Conservation (phyloP, 2,888 invertebrate genomes). For the Crematogaster levior region DNA sequence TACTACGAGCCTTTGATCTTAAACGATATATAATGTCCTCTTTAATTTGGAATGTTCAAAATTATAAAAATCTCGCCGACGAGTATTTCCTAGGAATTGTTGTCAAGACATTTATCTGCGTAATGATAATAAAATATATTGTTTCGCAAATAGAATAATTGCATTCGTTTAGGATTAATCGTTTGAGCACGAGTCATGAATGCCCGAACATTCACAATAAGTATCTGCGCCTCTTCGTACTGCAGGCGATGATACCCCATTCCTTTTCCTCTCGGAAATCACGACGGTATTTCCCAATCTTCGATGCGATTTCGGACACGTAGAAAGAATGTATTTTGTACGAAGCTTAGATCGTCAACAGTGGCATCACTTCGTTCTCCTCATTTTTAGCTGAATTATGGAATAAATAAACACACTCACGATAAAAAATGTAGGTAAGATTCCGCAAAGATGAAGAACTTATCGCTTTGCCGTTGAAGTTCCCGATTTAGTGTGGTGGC, state of each 20-base stretch:
- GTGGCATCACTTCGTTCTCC: slow-evolving; percentile 27
- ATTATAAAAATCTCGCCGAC: background rate
- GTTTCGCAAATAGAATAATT: background rate
- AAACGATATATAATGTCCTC: slow-evolving; percentile 2
- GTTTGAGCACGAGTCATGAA: slow-evolving; percentile 18
- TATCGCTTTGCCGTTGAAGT: slow-evolving; percentile 1
- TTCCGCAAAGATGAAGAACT: background rate
- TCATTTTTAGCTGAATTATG: too few relatives aligned
- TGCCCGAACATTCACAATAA: background rate
- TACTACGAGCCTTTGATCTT: slow-evolving; percentile 8
- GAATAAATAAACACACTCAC: background rate
- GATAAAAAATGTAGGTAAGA: too few relatives aligned
- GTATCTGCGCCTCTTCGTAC: background rate
- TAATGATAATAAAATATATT: background rate
- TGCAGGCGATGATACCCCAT: background rate
- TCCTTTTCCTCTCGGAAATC: background rate
- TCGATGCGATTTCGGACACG: slow-evolving; percentile 13
- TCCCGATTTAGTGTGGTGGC: background rate
- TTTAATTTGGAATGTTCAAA: background rate
- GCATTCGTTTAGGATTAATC: slow-evolving; percentile 6
- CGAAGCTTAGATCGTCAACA: background rate
- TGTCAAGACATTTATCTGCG: background rate
- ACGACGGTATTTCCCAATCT: slow-evolving; percentile 15
- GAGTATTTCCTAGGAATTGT: background rate
- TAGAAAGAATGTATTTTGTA: slow-evolving; percentile 25